Evolutionary conservation across 2,113 vertebrate genomes (phyloP).

Genomic region (Nannospalax galili): DNA sequence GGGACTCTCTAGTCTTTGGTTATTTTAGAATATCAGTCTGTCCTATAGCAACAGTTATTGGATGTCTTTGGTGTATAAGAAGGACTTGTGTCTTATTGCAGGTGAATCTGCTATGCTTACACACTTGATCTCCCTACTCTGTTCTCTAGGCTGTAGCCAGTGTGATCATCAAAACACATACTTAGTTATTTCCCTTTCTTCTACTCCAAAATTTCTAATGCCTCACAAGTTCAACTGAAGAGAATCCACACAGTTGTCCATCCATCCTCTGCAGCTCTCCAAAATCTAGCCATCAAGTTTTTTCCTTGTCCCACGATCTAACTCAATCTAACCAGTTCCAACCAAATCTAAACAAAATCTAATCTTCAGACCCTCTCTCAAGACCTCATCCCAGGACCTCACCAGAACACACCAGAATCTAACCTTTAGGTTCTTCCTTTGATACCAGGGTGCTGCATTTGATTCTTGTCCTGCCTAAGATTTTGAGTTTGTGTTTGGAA

Average conservation of each 20-base stretch:
- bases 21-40: not conserved
- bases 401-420: no score
- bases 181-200: not conserved
- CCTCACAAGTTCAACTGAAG: not conserved
- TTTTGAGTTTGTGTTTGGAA: not conserved
- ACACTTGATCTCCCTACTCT: not conserved
- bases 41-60: not conserved
- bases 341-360: not conserved
- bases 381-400: not conserved
- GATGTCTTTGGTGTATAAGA: not conserved
- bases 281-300: not conserved
- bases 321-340: not conserved
- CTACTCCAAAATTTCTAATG: not conserved
- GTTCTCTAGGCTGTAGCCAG: not conserved
- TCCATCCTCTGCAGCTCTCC: not conserved
- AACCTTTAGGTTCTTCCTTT: not conserved
- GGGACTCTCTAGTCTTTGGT: not conserved
- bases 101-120: not conserved
- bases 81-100: accelerated
- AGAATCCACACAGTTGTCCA: not conserved
- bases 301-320: not conserved
- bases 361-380: not conserved
- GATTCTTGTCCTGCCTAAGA: not conserved
- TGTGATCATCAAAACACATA: not conserved
- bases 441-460: not conserved